phyloP scores from a whole-genome alignment of 2,113 vertebrate species.

The Myiopsitta monachus region DNA sequence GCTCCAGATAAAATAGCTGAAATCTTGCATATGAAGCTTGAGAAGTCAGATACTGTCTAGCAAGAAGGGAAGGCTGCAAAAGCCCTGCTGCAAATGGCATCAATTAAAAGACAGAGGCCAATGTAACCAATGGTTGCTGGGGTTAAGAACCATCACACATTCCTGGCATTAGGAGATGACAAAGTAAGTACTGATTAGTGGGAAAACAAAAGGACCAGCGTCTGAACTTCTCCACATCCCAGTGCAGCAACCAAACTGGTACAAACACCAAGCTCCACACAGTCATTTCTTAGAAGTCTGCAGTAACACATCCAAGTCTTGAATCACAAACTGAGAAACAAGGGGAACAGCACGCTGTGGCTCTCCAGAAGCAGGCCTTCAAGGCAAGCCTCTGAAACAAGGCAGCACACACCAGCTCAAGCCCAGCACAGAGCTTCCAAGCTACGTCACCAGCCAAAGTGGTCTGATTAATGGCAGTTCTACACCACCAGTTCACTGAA shows the following conservation, averaged over 20 bases:
- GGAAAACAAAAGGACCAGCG: not conserved
- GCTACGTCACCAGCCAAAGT: fast-evolving
- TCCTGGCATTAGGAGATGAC: fast-evolving
- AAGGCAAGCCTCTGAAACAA: not conserved
- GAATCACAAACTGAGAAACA: not conserved
- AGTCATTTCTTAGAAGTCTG: not conserved
- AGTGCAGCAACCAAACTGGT: not conserved
- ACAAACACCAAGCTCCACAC: not conserved
- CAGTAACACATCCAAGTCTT: not conserved
- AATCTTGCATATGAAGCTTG: not conserved
- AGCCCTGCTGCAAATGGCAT: not conserved
- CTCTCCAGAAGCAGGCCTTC: fast-evolving
- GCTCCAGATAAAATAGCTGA: not conserved
- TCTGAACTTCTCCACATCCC: not conserved
- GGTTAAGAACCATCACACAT: not conserved
- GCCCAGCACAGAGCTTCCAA: not conserved
- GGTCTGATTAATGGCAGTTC: fast-evolving
- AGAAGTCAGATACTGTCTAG: not conserved
- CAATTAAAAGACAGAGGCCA: not conserved
- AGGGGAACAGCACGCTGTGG: fast-evolving
- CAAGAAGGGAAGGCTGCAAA: not conserved
- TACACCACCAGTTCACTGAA: fast-evolving
- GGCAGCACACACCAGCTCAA: not conserved
- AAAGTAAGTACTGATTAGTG: not conserved
- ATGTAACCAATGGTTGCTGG: not conserved